Conservation (phyloP, 2,888 invertebrate genomes). For the Terebella lapidaria region DNA sequence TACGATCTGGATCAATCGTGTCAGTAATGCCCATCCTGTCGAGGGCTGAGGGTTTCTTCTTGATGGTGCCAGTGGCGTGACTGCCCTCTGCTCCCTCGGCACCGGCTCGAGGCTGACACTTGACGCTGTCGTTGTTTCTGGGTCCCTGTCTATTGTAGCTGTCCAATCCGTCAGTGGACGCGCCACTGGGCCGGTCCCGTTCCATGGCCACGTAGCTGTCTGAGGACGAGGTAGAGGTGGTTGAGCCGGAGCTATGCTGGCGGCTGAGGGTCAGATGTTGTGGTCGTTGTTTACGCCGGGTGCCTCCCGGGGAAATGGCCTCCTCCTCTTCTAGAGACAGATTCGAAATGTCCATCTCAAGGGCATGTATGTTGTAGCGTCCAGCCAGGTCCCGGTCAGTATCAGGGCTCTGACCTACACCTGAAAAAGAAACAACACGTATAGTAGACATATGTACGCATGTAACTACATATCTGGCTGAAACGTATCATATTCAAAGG, state of each 20-base stretch:
- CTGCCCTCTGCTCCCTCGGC: conserved; percentile 3
- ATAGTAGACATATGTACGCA: too few species aligned
- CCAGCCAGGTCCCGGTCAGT: not conserved
- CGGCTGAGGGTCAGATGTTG: conserved; percentile 39
- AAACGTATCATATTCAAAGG: too few species aligned
- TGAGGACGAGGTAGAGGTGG: not conserved
- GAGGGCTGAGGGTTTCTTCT: conserved; percentile 22
- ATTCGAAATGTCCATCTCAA: not conserved
- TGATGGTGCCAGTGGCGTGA: not conserved
- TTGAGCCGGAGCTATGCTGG: conserved; percentile 30
- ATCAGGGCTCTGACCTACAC: conserved; percentile 3
- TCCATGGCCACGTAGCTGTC: not conserved
- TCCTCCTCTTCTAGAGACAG: not conserved
- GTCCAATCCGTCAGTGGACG: not conserved
- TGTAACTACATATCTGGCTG: too few species aligned
- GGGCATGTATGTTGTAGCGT: not conserved
- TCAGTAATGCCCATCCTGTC: conserved; percentile 15
- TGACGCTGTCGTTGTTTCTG: not conserved
- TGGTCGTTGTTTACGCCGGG: conserved; percentile 25
- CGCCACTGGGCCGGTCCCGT: not conserved
- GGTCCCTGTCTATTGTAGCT: not conserved
- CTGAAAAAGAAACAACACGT: not conserved
- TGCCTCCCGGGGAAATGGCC: not conserved
- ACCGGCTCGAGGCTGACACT: not conserved
- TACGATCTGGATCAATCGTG: conserved; percentile 15